A percentile compares a stretch with the other conserved stretches of the same genome.
phyloP scores from a whole-genome alignment of 2,797 vertebrate genomes.

The Odontamblyopus rebecca region DNA sequence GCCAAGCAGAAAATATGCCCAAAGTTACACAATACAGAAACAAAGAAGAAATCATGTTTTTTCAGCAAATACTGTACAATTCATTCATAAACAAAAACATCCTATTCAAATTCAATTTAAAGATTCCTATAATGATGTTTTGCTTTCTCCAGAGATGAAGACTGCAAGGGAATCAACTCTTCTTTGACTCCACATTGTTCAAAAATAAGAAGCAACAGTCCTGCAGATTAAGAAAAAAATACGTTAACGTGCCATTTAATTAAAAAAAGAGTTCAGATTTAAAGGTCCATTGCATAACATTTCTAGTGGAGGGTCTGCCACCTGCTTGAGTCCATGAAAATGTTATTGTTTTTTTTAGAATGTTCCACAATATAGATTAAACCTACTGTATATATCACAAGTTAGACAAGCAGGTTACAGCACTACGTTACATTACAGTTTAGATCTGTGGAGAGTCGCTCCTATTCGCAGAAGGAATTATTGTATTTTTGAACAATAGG shows the following conservation, averaged over 20 bases:
- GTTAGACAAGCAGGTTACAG: no score
- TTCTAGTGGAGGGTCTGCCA: no score
- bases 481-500: no score
- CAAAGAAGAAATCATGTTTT: neutral
- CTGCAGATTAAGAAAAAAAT: slow-evolving; percentile 44
- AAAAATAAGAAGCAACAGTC: slow-evolving; percentile 61
- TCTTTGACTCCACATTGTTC: slow-evolving; percentile 24
- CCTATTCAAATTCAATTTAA: slow-evolving; percentile 11
- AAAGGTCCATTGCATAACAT: no score
- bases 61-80: neutral
- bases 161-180: slow-evolving; percentile 9
- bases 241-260: neutral
- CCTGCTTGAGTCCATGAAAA: no score
- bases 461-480: no score
- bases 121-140: slow-evolving; percentile 6
- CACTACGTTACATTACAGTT: no score
- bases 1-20: neutral
- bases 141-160: slow-evolving; percentile 8
- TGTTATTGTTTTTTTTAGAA: no score
- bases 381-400: no score
- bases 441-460: no score
- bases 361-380: no score
- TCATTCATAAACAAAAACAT: slow-evolving; percentile 15
- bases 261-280: neutral
- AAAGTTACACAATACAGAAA: neutral